Conservation (phyloP, 2,888 invertebrate genomes). For the Alloplasta piceator region DNA sequence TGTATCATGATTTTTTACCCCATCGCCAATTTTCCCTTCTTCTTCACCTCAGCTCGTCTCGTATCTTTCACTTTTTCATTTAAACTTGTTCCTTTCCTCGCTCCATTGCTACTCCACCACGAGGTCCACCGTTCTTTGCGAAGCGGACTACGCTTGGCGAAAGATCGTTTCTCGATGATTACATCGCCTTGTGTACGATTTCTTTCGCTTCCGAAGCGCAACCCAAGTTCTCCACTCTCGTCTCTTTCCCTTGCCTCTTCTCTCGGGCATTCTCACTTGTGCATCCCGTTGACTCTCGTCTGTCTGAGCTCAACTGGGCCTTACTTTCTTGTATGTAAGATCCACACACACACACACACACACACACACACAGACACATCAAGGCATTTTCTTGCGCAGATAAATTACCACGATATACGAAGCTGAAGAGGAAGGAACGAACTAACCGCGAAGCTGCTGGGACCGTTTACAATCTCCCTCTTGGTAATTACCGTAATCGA, state of each 20-base stretch:
- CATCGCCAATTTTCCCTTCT: conserved; percentile 27
- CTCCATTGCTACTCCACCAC: not conserved
- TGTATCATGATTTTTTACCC: conserved; percentile 44
- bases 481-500: conserved; percentile 65
- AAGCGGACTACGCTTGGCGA: conserved; percentile 20
- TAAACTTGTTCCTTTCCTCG: conserved; percentile 9
- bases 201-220: conserved; percentile 34
- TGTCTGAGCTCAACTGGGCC: conserved; percentile 23
- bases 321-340: conserved; percentile 24
- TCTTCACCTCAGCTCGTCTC: not conserved
- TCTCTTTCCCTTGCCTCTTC: conserved; percentile 8
- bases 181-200: conserved; percentile 42
- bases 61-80: not conserved
- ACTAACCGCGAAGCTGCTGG: conserved; percentile 13
- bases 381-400: conserved; percentile 43
- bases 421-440: conserved; percentile 8
- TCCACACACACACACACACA: conserved; percentile 15
- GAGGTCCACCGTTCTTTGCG: conserved; percentile 22
- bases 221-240: conserved; percentile 9
- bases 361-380: conserved; percentile 12
- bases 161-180: conserved; percentile 62
- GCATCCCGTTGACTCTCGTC: conserved; percentile 1
- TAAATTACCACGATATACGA: conserved; percentile 63
- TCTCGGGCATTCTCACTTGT: not conserved
- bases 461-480: conserved; percentile 61